Evolutionary conservation across 37 sponge, comb jelly and placozoan species (phyloP), one percentile per base, ranked within the genome.

Genomic region (Halichondria panicea): DNA sequence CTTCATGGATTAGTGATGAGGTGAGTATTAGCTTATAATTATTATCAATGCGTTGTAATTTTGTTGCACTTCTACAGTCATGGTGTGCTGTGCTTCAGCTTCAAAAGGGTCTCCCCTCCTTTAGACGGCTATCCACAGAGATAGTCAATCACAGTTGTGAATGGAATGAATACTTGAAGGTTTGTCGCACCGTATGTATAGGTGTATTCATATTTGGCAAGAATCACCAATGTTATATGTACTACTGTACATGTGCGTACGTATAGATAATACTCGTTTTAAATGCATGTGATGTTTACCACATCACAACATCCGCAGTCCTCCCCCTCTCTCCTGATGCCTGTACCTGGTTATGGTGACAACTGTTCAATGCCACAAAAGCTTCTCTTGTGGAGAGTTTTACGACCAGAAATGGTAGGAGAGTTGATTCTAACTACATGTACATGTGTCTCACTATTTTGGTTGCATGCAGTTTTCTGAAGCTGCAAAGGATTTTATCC

Each of bases 141-240:
- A 34, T 82, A 13, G 19, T 24, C 8, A 37, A 7, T 33, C 36
- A 63, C 66, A 82, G 74, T 52, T 33, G 43, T 41, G 82, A 73
- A 72, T 82, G 82, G 82, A 52, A 82, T 22, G 82, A 82, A 73
- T 82, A 82, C 73, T 74, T 82, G 40, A 46, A 72, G 28, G 82
- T 82, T 55, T 25, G 54, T 27, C 58, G 40, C 3, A 12, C 35
- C 11, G 52, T 48, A 48, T 48, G 11, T 48, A 48, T 18, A 11
- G 15, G 13, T 18, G 15, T 48, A 48, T 18, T 48, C 13, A 48
- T 18, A 11, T 48, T 18, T 48, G 52, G 15, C 15, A 48, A 18
- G 11, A 48, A 18, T 48, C 11, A 18, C 52, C 15, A 48, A 48
- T 48, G 11, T 3, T 68, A 25, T 43, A 24, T 15, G 24, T 18